These are phyloP conservation scores for Vulpes vulpes DNA, from an alignment of 2,113 vertebrate species.

Conservation along the genomic window DNA sequence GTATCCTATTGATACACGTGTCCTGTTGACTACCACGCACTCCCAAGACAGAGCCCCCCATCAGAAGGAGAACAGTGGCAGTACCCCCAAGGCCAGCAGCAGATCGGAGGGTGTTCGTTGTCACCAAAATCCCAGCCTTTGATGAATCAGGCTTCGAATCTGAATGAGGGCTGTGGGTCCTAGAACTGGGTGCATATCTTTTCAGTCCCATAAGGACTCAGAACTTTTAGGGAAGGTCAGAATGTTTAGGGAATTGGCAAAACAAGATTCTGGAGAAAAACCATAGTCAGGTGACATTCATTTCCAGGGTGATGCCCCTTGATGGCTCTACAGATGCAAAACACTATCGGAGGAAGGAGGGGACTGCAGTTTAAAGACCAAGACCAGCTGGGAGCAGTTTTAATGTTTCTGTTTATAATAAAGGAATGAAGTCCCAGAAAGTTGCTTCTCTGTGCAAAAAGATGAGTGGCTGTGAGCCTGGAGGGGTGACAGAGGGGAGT, in stretches of 20 bases:
- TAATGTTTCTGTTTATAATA: conserved; percentile 52
- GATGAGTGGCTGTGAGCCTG: not conserved
- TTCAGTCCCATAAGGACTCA: not conserved
- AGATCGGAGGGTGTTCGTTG: not conserved
- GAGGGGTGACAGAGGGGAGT: not conserved
- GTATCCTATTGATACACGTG: too few relatives aligned
- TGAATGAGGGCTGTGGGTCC: not conserved
- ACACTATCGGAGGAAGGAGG: not conserved
- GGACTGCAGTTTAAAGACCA: not conserved
- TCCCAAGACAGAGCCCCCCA: not conserved
- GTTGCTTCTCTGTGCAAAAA: conserved; percentile 66
- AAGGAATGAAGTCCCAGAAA: conserved; percentile 30
- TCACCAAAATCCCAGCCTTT: not conserved
- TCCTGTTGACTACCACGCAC: not conserved
- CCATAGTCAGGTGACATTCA: not conserved
- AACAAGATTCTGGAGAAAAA: not conserved
- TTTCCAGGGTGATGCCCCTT: not conserved
- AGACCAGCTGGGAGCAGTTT: conserved; percentile 27
- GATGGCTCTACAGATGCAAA: not conserved
- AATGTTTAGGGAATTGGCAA: not conserved
- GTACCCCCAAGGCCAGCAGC: not conserved
- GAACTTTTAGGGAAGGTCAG: not conserved
- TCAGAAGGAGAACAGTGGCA: not conserved
- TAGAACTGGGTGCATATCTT: not conserved
- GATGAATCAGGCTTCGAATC: not conserved